Base-by-base conservation (phyloP, 2,888 invertebrate genomes). In the Drosophila ustulata region DNA sequence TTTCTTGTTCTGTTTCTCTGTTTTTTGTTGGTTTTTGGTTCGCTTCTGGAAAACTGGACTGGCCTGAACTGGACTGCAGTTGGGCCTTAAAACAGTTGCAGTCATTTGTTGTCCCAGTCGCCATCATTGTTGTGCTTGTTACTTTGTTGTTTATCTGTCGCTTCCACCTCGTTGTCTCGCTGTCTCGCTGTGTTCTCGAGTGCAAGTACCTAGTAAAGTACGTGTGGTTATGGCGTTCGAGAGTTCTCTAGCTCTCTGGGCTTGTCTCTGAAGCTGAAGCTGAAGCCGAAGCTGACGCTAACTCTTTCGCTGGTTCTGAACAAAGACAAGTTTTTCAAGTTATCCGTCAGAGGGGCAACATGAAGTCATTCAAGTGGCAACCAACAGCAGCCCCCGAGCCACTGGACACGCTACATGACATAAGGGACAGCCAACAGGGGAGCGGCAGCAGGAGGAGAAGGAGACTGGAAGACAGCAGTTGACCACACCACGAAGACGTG, bases 271-370 rank as follows among this genome's bases (percentile, higher is more conserved):
- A 26, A 46, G 39, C 63, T 75, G 70, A 30, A 55, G 55, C 57
- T 37, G 37, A 47, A 55, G 55, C 57, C 30, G 37, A 47, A 41
- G 46, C 57, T 66, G 18, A 18, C 46, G 46, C 57, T 66, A 56
- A 30, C 68, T 56, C 57, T 55, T 43, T 62, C 18, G 67, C 49
- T 66, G 50, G 49, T 13, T 55, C 28, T 41, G 52, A 73, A 86
- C 84, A 81, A 86, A 83, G 83, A 83, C 83, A 71, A 88, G 83
- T 83, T 83, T 83, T 83, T 83, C 89, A 83, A 83, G 89, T 83
- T 83, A 75, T 87, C 89, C 83, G 87, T 78, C 89, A 81, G 64
- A 7, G 18, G 69, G 81, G 81, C 81, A 75, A 73, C 88, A 78
- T 71, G 75, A 86, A 86, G 87, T 83, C 87, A 88, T 83, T 83